phyloP scores from a whole-genome alignment of 2,797 vertebrate species.

The Lemur catta region DNA sequence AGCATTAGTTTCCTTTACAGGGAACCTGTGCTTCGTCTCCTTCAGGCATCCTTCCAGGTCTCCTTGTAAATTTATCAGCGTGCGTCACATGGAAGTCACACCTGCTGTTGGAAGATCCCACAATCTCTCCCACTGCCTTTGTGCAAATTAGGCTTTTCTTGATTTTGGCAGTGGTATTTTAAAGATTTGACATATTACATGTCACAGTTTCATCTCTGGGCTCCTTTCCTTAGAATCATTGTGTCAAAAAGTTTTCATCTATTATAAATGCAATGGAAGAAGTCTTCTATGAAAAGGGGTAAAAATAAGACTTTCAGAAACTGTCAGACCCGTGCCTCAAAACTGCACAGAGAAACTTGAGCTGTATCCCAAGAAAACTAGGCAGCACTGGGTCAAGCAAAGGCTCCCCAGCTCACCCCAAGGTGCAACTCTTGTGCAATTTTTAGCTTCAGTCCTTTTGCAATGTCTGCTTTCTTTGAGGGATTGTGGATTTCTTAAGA shows the following conservation, averaged over 20 bases:
- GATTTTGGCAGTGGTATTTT: not conserved
- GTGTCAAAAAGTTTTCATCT: not conserved
- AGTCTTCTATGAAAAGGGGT: not conserved
- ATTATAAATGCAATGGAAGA: not conserved
- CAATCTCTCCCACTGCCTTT: not conserved
- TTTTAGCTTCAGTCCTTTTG: not conserved
- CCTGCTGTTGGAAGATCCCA: not conserved
- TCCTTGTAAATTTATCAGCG: not conserved
- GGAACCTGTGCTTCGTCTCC: not conserved
- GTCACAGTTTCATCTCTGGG: not conserved
- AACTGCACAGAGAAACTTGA: not conserved
- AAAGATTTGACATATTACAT: not conserved
- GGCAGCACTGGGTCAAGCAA: not conserved
- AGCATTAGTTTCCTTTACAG: not conserved
- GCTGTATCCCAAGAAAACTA: not conserved
- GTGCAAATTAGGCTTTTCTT: not conserved
- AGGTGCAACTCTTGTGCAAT: not conserved
- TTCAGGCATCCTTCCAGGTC: not conserved
- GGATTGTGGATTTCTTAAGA: conserved; percentile 14
- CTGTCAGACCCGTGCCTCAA: not conserved
- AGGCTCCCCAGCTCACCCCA: fast-evolving
- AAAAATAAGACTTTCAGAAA: not conserved
- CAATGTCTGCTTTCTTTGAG: not conserved
- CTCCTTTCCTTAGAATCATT: conserved; percentile 10
- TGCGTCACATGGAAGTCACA: not conserved